phyloP scores from a whole-genome alignment of 2,888 invertebrate species.

The Epirrhoe alternata region DNA sequence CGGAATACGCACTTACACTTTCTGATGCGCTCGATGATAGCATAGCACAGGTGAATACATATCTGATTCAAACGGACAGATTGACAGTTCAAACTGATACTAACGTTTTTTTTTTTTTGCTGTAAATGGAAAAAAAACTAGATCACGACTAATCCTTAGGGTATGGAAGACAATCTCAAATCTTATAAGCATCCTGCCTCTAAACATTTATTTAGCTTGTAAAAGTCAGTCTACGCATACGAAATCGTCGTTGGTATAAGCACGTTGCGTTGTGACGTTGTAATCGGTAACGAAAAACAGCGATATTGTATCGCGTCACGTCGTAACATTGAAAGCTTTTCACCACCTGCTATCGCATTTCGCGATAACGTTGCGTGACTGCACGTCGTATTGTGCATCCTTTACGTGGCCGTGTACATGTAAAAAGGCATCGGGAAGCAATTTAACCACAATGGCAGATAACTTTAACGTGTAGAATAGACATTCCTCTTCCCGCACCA shows the following conservation, averaged over 20 bases:
- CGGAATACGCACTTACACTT: slow-evolving; percentile 36
- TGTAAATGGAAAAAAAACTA: too few relatives aligned
- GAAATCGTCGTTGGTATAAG: too few relatives aligned
- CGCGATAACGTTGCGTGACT: background rate
- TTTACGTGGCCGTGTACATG: background rate
- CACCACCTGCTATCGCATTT: background rate
- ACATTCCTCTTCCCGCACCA: too few relatives aligned
- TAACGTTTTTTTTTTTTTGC: background rate
- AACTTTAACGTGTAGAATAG: too few relatives aligned
- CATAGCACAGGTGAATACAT: slow-evolving; percentile 54
- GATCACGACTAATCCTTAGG: too few relatives aligned
- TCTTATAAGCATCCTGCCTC: too few relatives aligned
- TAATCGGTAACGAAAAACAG: background rate
- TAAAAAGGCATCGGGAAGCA: background rate
- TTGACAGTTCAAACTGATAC: background rate
- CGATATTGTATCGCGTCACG: background rate
- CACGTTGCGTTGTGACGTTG: background rate
- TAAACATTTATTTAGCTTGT: background rate
- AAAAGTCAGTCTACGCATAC: background rate
- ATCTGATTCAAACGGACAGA: slow-evolving; percentile 38
- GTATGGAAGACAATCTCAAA: too few relatives aligned
- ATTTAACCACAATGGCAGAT: background rate
- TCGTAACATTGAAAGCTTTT: background rate
- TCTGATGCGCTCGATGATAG: slow-evolving; percentile 61
- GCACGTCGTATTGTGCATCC: background rate